Evolutionary conservation across 2,113 vertebrate species (phyloP), one percentile per base, ranked within the genome.

Genomic region (Athene noctua): DNA sequence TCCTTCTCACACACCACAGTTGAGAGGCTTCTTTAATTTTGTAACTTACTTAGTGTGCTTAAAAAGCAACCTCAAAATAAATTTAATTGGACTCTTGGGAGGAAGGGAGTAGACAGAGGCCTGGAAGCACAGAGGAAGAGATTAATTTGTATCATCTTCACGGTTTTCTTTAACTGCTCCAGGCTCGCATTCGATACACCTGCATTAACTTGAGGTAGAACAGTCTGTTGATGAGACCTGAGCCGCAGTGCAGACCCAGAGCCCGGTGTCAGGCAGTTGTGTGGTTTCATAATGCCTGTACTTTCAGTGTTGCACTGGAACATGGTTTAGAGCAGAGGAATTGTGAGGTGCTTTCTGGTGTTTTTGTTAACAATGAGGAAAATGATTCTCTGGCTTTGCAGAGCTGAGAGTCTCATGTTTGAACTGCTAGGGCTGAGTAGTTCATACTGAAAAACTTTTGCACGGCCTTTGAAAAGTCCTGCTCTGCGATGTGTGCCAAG

Each of bases 271-370:
- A 19, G 62, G 57, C 44, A 16, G 10, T 9, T 47, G 42, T 34
- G 51, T n/a, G 10, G 8, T 34, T 80, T 77, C 4, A 0, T 9
- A 62, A 38, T 0, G 0, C 47, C 32, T 8, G 2, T 36, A 44
- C 12, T 70, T 59, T 49, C 46, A 9, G 67, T 51, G 49, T 15
- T 80, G 63, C 0, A 0, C 59, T 4, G 10, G 14, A 72, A n/a
- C 36, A 30, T 1, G 0, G 0, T 68, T 73, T 18, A 49, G 58
- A 63, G 71, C 34, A 58, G 32, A 61, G 62, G 40, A 73, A 46
- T 9, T 4, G 2, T 20, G 42, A 84, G n/a, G 46, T 52, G 49
- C 51, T 58, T 88, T 66, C 51, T 36, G 63, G 20, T 18, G 29
- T 74, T 86, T 83, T 55, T 65, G 55, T 67, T 61, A 82, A 52